Conservation (phyloP, 1,140 invertebrate species). For the Danaus melanippus region DNA sequence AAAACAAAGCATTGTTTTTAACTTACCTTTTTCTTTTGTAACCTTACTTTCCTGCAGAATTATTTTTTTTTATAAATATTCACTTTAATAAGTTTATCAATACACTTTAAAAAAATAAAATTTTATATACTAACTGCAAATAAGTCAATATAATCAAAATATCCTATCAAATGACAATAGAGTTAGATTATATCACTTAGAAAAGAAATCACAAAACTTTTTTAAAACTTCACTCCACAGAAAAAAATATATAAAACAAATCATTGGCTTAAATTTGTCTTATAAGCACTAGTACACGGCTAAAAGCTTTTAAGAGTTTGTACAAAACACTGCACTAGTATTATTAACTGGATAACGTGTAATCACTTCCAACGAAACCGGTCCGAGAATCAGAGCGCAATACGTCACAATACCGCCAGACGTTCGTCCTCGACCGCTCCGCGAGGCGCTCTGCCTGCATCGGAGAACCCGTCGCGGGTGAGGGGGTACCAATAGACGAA, state of each 20-base stretch:
- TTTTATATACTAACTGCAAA: too few relatives aligned
- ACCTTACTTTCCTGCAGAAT: neutral
- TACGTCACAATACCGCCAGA: slow-evolving; percentile 11
- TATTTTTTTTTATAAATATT: too few relatives aligned
- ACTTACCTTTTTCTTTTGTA: slow-evolving; percentile 7
- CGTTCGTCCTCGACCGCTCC: slow-evolving; percentile 41
- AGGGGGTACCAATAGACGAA: slow-evolving; percentile 63
- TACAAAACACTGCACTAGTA: slow-evolving; percentile 32
- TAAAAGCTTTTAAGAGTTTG: slow-evolving; percentile 15
- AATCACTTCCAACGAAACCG: slow-evolving; percentile 44
- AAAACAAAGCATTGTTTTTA: slow-evolving; percentile 1
- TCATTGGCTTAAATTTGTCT: neutral
- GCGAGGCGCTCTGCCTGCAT: slow-evolving; percentile 50
- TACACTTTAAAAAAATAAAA: too few relatives aligned
- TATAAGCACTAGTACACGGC: slow-evolving; percentile 21
- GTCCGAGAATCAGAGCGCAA: slow-evolving; percentile 28
- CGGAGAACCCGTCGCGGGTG: slow-evolving; percentile 48
- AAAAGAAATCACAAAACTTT: slow-evolving; percentile 25
- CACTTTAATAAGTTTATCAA: too few relatives aligned
- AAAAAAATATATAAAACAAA: slow-evolving; percentile 22
- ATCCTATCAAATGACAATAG: too few relatives aligned
- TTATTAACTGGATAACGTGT: slow-evolving; percentile 37
- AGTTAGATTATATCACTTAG: slow-evolving; percentile 18
- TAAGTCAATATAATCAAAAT: too few relatives aligned
- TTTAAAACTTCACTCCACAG: slow-evolving; percentile 30